Conservation (phyloP, 1,140 invertebrate species). For the Halyomorpha halys region DNA sequence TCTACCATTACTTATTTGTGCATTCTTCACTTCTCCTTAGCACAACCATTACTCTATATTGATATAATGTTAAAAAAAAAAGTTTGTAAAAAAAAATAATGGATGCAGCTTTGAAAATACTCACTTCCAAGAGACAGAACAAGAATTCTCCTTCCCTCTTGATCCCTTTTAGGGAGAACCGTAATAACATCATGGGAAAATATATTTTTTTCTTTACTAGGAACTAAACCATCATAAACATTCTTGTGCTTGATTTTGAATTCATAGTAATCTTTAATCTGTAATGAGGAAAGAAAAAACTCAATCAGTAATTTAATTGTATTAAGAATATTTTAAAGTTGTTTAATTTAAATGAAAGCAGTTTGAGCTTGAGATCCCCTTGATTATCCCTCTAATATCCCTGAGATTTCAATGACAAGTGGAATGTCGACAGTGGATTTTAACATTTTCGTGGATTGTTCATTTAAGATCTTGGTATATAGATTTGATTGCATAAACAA, state of each 20-base stretch:
- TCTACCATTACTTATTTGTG: too few species aligned
- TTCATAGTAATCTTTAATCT: slow-evolving; percentile 66
- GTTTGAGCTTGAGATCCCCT: too few species aligned
- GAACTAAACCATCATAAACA: slow-evolving; percentile 55
- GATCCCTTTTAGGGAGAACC: slow-evolving; percentile 63
- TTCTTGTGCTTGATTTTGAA: slow-evolving; percentile 67
- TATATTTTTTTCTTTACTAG: slow-evolving; percentile 60
- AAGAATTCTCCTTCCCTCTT: slow-evolving; percentile 57
- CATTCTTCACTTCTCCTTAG: too few species aligned
- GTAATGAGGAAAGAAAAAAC: slow-evolving; percentile 34
- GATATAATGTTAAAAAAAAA: too few species aligned
- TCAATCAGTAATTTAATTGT: background rate
- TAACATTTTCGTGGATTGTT: too few species aligned
- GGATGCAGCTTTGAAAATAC: slow-evolving; percentile 33
- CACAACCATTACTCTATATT: too few species aligned
- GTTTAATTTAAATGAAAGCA: too few species aligned
- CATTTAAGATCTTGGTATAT: too few species aligned
- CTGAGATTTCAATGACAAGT: too few species aligned
- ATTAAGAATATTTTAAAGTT: background rate
- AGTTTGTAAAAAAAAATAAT: background rate
- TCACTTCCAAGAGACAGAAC: slow-evolving; percentile 68
- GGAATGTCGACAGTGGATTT: too few species aligned
- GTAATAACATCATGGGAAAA: slow-evolving; percentile 66
- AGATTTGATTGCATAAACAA: too few species aligned
- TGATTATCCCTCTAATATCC: too few species aligned